phyloP scores from a whole-genome alignment of 2,113 vertebrate species.

The Pithys albifrons region DNA sequence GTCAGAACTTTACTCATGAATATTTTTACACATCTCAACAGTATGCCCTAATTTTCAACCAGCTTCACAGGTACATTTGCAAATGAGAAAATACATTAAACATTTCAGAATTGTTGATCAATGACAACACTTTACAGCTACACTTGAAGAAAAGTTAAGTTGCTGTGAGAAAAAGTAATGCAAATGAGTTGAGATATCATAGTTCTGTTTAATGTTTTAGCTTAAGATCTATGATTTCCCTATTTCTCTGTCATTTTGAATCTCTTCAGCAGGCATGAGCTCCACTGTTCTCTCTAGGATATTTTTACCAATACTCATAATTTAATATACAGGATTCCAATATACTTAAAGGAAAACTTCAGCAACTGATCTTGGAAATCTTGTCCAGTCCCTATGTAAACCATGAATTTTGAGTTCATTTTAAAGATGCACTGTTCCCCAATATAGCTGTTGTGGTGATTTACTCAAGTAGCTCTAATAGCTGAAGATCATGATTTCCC shows the following conservation, averaged over 20 bases:
- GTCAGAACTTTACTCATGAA: not conserved
- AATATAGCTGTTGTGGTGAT: not conserved
- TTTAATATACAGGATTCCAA: not conserved
- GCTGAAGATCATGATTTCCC: not conserved
- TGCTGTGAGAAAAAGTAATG: not conserved
- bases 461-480: not conserved
- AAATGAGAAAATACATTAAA: not conserved
- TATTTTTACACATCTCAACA: not conserved
- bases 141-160: not conserved
- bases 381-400: not conserved
- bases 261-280: not conserved
- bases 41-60: not conserved
- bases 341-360: not conserved
- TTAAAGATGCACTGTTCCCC: not conserved
- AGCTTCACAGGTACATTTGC: slow-evolving; percentile 11
- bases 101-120: not conserved
- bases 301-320: not conserved
- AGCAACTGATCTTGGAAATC: not conserved
- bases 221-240: not conserved
- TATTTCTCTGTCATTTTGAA: not conserved
- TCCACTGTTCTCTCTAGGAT: not conserved
- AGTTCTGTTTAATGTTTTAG: not conserved
- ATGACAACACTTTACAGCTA: not conserved
- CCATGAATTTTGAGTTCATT: not conserved
- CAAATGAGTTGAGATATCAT: not conserved